A percentile compares a stretch with the other conserved stretches of the same genome.
These are phyloP conservation scores for Tetramorium simillimum DNA, from an alignment of 1,140 invertebrate genomes.

Conservation along the genomic window DNA sequence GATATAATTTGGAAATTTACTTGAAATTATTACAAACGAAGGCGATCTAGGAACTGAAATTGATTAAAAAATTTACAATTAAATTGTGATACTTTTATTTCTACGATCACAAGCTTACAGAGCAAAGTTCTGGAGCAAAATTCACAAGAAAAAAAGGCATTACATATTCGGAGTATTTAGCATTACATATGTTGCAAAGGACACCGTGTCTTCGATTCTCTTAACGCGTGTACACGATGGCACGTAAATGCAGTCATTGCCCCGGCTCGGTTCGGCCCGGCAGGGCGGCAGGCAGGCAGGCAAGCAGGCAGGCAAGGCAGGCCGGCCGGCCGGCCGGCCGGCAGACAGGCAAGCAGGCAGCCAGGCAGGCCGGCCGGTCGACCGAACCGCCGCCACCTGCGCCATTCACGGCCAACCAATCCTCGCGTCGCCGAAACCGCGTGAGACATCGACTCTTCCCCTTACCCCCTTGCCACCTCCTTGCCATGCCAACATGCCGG, in stretches of 20 bases:
- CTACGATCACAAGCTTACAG: background rate
- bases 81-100: background rate
- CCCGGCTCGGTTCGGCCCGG: background rate
- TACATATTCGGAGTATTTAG: background rate
- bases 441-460: constrained; percentile 27
- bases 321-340: background rate
- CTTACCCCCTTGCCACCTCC: background rate
- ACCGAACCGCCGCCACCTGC: constrained; percentile 59
- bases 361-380: no score
- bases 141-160: background rate
- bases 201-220: constrained; percentile 5
- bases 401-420: constrained; percentile 66
- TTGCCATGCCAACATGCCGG: background rate
- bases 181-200: background rate
- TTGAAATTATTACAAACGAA: background rate
- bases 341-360: no score
- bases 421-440: constrained; percentile 59
- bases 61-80: background rate
- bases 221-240: constrained; percentile 16
- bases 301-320: background rate
- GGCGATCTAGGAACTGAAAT: no score
- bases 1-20: background rate
- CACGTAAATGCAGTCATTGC: constrained; percentile 61
- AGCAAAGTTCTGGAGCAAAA: background rate
- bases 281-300: background rate